Evolutionary conservation across 2,113 vertebrate species (phyloP), one percentile per base, ranked within the genome.

Genomic region (Myotis lucifugus): DNA sequence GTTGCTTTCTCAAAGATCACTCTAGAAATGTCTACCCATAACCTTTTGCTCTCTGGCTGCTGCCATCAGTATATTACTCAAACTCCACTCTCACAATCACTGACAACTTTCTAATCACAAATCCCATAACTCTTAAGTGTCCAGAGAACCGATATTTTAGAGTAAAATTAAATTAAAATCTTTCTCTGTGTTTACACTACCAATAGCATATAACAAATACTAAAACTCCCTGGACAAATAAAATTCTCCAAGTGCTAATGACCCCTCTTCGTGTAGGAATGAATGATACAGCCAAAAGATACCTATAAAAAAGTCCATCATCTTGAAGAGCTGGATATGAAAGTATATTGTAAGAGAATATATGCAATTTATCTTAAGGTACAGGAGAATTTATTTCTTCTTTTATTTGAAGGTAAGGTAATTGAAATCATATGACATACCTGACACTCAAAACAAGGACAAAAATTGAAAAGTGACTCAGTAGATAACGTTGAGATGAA

Each of bases 1-100:
- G n/a, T 82, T 97, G 42, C 27, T 90, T 94, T 94, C 81, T 96
- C 66, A 85, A 93, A 95, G 40, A 74, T 90, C 46, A 59, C 17
- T 85, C 18, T 77, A 85, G 81, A 96, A 91, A 86, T 81, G 13
- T 76, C 73, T 88, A 25, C 84, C 27, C 34, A 81, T 84, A 93
- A 81, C 70, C 18, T 93, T 86, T 93, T 79, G 70, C 50, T 72
- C 52, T 88, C 15, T 92, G n/a, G 23, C 32, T 90, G 42, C 77
- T 90, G 9, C 21, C 37, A 72, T 66, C 4, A 72, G 29, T 88
- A 34, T 32, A 85, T 95, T 92, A 67, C 52, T 95, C 66, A 97
- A 81, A 87, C 27, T 82, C 21, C 2, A 76, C 6, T 54, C 46
- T 85, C 17, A 52, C 66, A 87, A 78, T 66, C n/a, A 56, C 8